These are phyloP conservation scores for Sapajus apella DNA, from an alignment of 2,113 vertebrate species.

Conservation along the genomic window DNA sequence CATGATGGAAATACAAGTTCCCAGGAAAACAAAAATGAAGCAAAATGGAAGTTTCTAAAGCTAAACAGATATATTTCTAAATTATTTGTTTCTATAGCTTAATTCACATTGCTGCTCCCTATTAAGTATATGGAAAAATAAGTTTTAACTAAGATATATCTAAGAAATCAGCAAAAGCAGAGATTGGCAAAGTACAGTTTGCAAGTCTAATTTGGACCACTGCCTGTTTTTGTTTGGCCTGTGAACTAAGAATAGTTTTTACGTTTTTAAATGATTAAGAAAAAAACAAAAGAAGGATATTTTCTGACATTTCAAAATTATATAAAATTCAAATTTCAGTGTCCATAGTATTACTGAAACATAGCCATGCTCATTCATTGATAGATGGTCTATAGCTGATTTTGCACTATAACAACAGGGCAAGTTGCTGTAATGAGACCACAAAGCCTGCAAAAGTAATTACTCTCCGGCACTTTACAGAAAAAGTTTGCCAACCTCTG, in stretches of 20 bases:
- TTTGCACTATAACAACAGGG: background rate
- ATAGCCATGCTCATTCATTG: background rate
- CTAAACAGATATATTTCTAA: background rate
- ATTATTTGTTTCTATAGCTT: background rate
- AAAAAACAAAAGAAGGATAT: constrained; percentile 1
- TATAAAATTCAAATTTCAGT: constrained; percentile 20
- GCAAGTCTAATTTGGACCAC: background rate
- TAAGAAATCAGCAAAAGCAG: background rate
- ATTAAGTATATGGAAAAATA: constrained; percentile 42
- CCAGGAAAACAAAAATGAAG: constrained; percentile 52
- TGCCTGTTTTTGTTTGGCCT: background rate
- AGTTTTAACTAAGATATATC: background rate
- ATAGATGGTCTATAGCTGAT: background rate
- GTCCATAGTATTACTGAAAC: background rate
- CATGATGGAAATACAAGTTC: constrained; percentile 39
- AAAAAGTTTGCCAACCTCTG: constrained; percentile 14
- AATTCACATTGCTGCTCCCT: constrained; percentile 16
- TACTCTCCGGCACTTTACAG: constrained; percentile 1
- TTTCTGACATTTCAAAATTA: constrained; percentile 32
- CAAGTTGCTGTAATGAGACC: background rate
- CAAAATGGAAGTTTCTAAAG: constrained; percentile 35
- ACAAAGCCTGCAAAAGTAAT: background rate
- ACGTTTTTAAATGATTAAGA: background rate
- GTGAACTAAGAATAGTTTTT: background rate
- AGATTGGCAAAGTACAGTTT: background rate